Base-by-base conservation (phyloP, 2,888 invertebrate genomes). In the Napeogenes inachia region DNA sequence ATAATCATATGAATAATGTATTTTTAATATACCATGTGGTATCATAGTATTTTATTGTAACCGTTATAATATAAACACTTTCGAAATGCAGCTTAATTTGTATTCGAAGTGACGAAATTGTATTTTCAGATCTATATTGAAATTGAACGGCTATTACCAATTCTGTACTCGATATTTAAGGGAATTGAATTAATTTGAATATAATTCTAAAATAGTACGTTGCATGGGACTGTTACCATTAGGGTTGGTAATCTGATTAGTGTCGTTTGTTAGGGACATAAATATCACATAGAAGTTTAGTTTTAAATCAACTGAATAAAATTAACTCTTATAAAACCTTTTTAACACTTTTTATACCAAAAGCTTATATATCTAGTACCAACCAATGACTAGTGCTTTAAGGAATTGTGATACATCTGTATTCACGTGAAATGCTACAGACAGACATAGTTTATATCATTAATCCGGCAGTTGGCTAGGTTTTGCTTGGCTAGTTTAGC, bases 401-500 rank as follows among this genome's bases (percentile, higher is more conserved):
- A 30, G 50, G 8, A 10, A 30, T 50, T 30, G 21, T 30, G 10
- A 12, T 50, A 30, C 50, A 30, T 50, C 30, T 30, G 50, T 50
- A n/a, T 50, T 50, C 50, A 50, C 30, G 10, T 50, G 50, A 30
- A 50, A 50, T 50, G 50, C 50, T 50, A 30, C 30, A 21, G 50
- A 30, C 50, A 50, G 50, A 50, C 50, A 50, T 50, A 21, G 50
- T 50, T 50, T 50, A 50, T 50, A 50, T 21, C 30, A 50, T 50
- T 50, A 50, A 50, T 50, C 50, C 50, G 50, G 50, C 46, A 55
- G 59, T 62, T 65, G 64, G 62, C 64, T 60, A 13, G 57, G 59
- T 62, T 64, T 46, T 57, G 62, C 61, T 64, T 62, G 62, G 54
- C 59, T 61, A 62, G 61, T 54, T 64, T 62, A 59, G 59, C 57